Evolutionary conservation across 1,140 invertebrate species (phyloP), one percentile per base, ranked within the genome.

Genomic region (Olivierus martensii): DNA sequence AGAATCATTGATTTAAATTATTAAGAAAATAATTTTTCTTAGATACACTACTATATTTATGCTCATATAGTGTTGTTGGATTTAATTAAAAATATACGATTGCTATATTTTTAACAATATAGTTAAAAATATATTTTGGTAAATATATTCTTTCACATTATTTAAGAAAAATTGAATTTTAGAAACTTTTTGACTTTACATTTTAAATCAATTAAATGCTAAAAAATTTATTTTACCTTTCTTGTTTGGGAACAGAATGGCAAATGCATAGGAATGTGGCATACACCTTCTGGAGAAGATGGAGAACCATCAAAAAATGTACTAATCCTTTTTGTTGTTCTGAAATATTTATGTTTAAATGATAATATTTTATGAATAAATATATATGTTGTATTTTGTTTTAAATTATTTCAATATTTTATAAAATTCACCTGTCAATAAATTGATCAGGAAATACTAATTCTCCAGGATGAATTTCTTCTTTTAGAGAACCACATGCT

Each of bases 361-460:
- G 11, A 12, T 21, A 21, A 45, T 4, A 11, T 45, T 21, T 15
- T 42, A 50, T n/a, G 5, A 19, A 3, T 9, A 50, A 50, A 39
- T 34, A 10, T 11, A 28, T 38, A 28, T 28, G n/a, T n/a, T n/a
- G n/a, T n/a, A n/a, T n/a, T n/a, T n/a, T n/a, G n/a, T n/a, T 47
- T 21, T 46, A 12, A 12, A 17, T 21, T 22, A 45, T n/a, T 14
- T 18, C 4, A 14, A 18, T 18, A 28, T 2, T 6, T 28, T 11
- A 17, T 11, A 15, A 45, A 39, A 46, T 38, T 52, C 61, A 75
- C 74, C 85, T 82, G 69, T 98, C 94, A 64, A 99, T 90, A 62
- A 97, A 97, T 63, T 85, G 86, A 66, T 97, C 87, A 3, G 91
- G 70, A 46, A 99, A 70, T 12, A 96, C 85, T 45, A 99, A 74